These are phyloP conservation scores for Lagopus muta DNA, from an alignment of 2,113 vertebrate species.

Conservation along the genomic window DNA sequence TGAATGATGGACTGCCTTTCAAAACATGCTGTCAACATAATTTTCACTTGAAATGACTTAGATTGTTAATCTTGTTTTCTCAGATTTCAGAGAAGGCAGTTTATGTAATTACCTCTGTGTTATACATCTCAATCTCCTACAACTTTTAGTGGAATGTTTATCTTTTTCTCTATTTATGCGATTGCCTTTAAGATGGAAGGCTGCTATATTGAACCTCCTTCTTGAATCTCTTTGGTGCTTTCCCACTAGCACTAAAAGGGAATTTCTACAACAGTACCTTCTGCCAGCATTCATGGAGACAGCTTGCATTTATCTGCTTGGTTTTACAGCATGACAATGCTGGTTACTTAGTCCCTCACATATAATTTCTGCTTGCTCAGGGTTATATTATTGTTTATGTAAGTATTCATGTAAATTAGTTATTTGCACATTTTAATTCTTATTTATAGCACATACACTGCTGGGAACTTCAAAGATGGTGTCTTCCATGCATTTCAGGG, in stretches of 20 bases:
- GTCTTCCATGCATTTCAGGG: not conserved
- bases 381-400: not conserved
- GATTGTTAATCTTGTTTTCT: not conserved
- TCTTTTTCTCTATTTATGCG: not conserved
- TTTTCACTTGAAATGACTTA: not conserved
- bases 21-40: not conserved
- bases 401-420: not conserved
- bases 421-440: not conserved
- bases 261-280: not conserved
- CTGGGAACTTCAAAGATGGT: not conserved
- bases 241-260: not conserved
- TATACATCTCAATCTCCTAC: not conserved
- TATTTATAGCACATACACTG: not conserved
- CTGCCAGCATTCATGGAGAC: rapidly evolving
- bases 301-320: not conserved
- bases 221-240: not conserved
- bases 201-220: not conserved
- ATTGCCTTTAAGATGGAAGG: not conserved
- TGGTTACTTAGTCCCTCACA: not conserved
- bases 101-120: not conserved
- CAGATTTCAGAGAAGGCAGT: not conserved
- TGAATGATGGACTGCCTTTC: not conserved
- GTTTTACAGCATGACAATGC: not conserved
- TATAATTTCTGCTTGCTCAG: not conserved
- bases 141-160: not conserved